phyloP scores from a whole-genome alignment of 2,113 vertebrate genomes.

The Sula dactylatra region DNA sequence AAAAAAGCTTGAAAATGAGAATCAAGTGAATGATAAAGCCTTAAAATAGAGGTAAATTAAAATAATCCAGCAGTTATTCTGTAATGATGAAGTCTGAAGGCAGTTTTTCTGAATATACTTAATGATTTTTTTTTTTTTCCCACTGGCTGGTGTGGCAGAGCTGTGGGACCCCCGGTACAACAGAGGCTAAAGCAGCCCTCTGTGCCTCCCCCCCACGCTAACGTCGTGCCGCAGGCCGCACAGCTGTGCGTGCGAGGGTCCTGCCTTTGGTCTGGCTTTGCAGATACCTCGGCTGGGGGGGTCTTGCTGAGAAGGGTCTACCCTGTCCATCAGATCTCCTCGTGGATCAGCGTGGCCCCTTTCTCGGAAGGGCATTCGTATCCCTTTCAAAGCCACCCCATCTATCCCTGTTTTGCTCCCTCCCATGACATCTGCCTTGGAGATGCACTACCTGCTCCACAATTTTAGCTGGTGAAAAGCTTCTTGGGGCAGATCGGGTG shows the following conservation, averaged over 20 bases:
- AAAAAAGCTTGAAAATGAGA: neutral
- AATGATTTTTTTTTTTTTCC: no score
- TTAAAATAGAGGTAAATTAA: neutral
- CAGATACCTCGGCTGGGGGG: neutral
- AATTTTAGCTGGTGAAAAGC: neutral
- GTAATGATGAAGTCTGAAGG: neutral
- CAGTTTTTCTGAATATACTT: neutral
- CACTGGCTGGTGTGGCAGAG: neutral
- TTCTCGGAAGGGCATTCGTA: neutral
- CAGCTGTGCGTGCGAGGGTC: neutral
- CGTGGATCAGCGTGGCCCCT: fast-evolving
- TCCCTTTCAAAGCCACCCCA: neutral
- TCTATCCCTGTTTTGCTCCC: fast-evolving
- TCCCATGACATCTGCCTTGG: neutral
- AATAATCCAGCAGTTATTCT: neutral
- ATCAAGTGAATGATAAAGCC: neutral
- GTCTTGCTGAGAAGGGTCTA: neutral
- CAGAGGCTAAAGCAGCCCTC: neutral
- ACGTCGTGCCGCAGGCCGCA: neutral
- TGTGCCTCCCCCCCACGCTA: neutral
- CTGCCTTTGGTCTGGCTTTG: neutral
- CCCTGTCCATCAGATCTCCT: neutral
- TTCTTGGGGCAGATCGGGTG: neutral
- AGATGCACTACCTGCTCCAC: neutral
- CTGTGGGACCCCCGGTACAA: neutral